Base-by-base conservation (phyloP, 2,888 invertebrate species). In the Salticus scenicus region DNA sequence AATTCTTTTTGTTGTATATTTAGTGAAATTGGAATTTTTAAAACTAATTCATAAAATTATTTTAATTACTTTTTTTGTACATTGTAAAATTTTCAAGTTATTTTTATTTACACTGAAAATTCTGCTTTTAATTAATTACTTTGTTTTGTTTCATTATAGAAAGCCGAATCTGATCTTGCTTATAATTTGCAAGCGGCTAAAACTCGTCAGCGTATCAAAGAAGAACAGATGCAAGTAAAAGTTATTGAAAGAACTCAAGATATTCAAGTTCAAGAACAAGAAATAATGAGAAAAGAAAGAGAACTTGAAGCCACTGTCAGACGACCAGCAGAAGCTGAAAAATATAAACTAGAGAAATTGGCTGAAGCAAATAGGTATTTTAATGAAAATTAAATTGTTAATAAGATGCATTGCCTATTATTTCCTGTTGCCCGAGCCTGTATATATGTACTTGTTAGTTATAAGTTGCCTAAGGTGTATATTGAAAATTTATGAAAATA, bases 291-390 rank as follows among this genome's bases (percentile, higher is more conserved):
- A 87, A 94, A 95, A 31, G 97, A 98, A 92, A 94, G 95, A 87
- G 98, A 98, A 91, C 92, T 99, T 28, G 98, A 98, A 90, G 97
- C 98, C 0, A 97, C 96, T 1, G 93, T 99, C 4, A 94, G 96
- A 89, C 95, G 97, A 91, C 98, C 98, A 7, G 98, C 98, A 0
- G 98, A 98, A 92, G 98, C 98, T 4, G 98, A 99, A 91, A 98
- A 97, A 91, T 94, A 92, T 91, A 94, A 94, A 88, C 92, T 98
- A 89, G 98, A 98, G 91, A 98, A 97, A 92, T 91, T 98, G 86
- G 98, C 98, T 0, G 98, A 98, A 91, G 98, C 98, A 7, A 96
- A 98, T 91, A 94, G 94, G 90, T 91, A 78, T 41, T 63, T 37
- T 37, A 7, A 37, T 7, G 37, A 37, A 37, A 7, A 7, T 10